Evolutionary conservation across 2,113 vertebrate genomes (phyloP), one percentile per base, ranked within the genome.

Genomic region (Geococcyx californianus): DNA sequence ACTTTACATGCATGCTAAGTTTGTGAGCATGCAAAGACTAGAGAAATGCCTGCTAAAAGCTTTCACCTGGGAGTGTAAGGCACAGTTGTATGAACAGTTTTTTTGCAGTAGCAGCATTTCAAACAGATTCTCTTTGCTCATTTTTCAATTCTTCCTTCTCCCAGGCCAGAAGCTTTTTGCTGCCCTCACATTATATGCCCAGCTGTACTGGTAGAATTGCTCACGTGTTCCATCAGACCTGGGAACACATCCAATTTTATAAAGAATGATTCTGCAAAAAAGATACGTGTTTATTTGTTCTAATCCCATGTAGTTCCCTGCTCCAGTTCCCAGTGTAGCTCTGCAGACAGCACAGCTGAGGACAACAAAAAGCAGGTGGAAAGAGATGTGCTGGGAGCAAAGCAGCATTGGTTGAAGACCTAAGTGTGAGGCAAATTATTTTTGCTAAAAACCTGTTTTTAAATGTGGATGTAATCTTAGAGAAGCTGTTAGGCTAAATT

Each of bases 231-330:
- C 47, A 56, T 75, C 74, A 82, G 84, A 56, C 26, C 69, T 84
- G 84, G 80, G 84, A 96, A 79, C 8, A 9, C 44, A 72, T 70
- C 74, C 77, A 78, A 5, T 78, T 87, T 82, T 84, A 24, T 29
- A 63, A 78, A 78, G 52, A 75, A 91, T 75, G 38, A 94, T 81
- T 94, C 58, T 82, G 92, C 66, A 81, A 63, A 77, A 87, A 84
- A 70, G 9, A 54, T 10, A 24, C 1, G 10, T 69, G 29, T 77
- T 74, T 80, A 9, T 96, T 79, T 91, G 38, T 87, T 84, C 38
- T 63, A 42, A 84, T 86, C 42, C 54, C 49, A 28, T 89, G 56
- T 44, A 89, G 56, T 74, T 78, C 56, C 60, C 26, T 47, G 34
- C 34, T 78, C 68, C 1, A 2, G 47, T 89, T 76, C 42, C 36